Percentiles rank a stretch among this genome's conserved stretches.
Evolutionary conservation across 2,888 invertebrate species (phyloP).

Genomic region (Drepanosiphum platanoidis): DNA sequence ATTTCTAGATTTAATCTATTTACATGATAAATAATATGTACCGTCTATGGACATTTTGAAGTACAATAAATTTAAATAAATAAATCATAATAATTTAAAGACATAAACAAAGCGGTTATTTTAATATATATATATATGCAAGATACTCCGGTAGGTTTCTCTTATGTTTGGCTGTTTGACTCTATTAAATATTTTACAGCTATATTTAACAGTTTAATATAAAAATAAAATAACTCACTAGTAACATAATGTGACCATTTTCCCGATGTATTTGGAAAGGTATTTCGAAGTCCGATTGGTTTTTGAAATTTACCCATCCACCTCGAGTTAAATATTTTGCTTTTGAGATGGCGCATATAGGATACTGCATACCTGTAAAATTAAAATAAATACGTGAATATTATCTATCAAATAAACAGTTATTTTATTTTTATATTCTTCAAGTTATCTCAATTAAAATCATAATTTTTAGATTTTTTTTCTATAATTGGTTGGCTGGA

Average conservation of each 20-base stretch:
- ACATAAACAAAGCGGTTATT: neutral
- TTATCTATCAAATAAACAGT: no score
- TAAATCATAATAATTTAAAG: neutral
- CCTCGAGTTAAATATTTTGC: conserved; percentile 82
- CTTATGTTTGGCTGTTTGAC: neutral
- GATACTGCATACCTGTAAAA: conserved; percentile 66
- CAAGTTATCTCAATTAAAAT: no score
- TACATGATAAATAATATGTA: neutral
- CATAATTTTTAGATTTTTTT: no score
- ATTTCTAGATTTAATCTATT: conserved; percentile 4
- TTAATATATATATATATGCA: neutral
- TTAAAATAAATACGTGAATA: neutral
- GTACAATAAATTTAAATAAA: neutral
- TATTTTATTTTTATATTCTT: no score
- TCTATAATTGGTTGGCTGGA: no score
- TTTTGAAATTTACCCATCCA: conserved; percentile 84
- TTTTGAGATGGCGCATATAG: conserved; percentile 86
- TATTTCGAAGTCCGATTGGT: conserved; percentile 69
- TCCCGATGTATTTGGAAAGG: conserved; percentile 77
- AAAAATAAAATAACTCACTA: conserved; percentile 70
- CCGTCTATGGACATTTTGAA: neutral
- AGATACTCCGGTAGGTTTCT: no score
- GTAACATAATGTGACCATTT: conserved; percentile 82
- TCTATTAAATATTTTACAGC: neutral
- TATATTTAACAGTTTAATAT: neutral